Evolutionary conservation across 1,140 invertebrate genomes (phyloP), one percentile per base, ranked within the genome.

Genomic region (Thaumatotibia leucotreta): DNA sequence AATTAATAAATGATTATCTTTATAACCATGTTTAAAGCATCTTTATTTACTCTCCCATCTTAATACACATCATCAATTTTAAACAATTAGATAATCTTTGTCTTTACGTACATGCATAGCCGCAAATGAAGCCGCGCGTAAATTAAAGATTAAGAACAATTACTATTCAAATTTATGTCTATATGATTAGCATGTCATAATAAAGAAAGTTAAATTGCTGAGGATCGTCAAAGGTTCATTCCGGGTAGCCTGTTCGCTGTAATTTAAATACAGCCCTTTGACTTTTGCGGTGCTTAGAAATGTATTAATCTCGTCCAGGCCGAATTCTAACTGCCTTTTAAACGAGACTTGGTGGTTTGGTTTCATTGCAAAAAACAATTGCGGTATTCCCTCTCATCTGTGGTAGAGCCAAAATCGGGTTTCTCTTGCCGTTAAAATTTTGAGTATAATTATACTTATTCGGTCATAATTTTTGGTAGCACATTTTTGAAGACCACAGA

Each of bases 131-230:
- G 17, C 39, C 39, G 17, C 17, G 17, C 14, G 39, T 0, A 20
- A 45, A 45, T 45, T 45, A 45, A 1, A 20, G 14, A 31, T 58
- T 58, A n/a, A n/a, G n/a, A n/a, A 27, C 24, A 58, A 58, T 58
- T 58, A 58, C 14, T 31, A 58, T 58, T 58, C 52, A 58, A 58
- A 58, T 58, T 58, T 8, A 58, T 29, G 39, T 45, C 39, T 45
- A 31, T 17, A 27, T 58, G 29, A 58, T 58, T 58, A 29, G 52
- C 52, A 58, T 58, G 52, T 58, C 11, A 58, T 58, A 58, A 58
- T 58, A 58, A 58, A 31, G 52, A 58, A 58, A 58, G 52, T 58
- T 58, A 58, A 58, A 58, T 58, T 58, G 52, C n/a, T 8, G 2
- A 45, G 17, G 52, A 0, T 14, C 24, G 27, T 58, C 52, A 58